These are phyloP conservation scores for Morone chrysops DNA, from an alignment of 2,113 vertebrate genomes.

Conservation along the genomic window DNA sequence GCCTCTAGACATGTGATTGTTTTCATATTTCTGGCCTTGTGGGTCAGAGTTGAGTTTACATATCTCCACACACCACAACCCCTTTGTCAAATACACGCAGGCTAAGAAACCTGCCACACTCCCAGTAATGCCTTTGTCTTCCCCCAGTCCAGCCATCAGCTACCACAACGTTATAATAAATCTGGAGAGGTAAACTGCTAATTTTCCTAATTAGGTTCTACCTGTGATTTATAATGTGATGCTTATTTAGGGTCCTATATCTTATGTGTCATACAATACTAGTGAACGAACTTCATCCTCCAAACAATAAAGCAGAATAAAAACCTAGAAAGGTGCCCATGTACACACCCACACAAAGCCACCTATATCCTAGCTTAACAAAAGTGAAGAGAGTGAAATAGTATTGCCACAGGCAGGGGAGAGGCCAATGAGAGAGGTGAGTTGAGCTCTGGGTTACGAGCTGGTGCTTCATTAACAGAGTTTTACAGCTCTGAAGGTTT, in stretches of 20 bases:
- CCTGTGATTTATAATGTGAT: background rate
- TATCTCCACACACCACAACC: constrained; percentile 32
- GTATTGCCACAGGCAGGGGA: constrained; percentile 34
- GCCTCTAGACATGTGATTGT: background rate
- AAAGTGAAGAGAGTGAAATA: constrained; percentile 27
- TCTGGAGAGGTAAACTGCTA: background rate
- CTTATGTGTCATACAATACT: background rate
- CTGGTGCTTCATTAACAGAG: constrained; percentile 75
- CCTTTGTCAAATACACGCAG: constrained; percentile 61
- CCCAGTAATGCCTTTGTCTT: background rate
- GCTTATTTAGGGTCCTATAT: background rate
- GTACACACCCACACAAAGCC: constrained; percentile 15
- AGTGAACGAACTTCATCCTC: background rate
- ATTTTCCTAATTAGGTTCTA: background rate
- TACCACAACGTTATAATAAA: background rate
- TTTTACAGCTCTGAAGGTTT: constrained; percentile 53
- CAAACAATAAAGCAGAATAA: background rate
- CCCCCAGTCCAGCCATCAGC: background rate
- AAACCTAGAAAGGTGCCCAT: constrained; percentile 11
- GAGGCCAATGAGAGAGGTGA: constrained; percentile 45
- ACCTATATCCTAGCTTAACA: constrained; percentile 27
- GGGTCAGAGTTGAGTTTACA: constrained; percentile 36
- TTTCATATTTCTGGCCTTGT: constrained; percentile 34
- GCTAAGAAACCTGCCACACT: constrained; percentile 6
- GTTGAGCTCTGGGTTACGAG: constrained; percentile 28